A percentile compares a stretch with the other conserved stretches of the same genome.
Evolutionary conservation across 2,888 invertebrate genomes (phyloP).

Genomic region (Eumerus sabulonum): DNA sequence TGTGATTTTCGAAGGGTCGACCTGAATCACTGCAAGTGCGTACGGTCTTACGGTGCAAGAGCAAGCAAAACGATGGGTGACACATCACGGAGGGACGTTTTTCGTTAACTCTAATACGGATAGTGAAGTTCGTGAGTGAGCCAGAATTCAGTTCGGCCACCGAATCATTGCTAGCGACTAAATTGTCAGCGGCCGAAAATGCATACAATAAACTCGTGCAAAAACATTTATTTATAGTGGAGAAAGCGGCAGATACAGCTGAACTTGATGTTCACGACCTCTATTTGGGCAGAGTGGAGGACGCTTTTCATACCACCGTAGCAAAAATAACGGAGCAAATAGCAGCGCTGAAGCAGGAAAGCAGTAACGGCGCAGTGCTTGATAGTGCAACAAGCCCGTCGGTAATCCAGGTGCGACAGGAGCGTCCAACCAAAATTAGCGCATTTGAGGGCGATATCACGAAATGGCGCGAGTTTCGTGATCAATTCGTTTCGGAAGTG

Average conservation of each 20-base stretch:
- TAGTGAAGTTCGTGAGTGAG: neutral
- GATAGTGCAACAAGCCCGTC: neutral
- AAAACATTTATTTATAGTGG: conserved; percentile 19
- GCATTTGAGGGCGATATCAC: neutral
- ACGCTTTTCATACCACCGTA: neutral
- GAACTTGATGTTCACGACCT: conserved; percentile 5
- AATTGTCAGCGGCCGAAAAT: conserved; percentile 13
- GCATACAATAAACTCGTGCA: conserved; percentile 3
- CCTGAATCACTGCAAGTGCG: neutral
- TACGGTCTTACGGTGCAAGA: neutral
- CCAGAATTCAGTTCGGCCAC: conserved; percentile 4
- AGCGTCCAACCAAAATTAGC: conserved; percentile 2
- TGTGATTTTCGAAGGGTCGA: conserved; percentile 8
- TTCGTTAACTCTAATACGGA: neutral
- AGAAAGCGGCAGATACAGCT: conserved; percentile 5
- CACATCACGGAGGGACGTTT: neutral
- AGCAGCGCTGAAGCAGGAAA: neutral
- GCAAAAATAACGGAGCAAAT: conserved; percentile 6
- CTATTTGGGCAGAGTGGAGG: conserved; percentile 19
- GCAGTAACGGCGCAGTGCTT: no score
- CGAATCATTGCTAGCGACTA: conserved; percentile 5
- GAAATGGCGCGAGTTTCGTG: no score
- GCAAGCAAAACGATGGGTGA: neutral
- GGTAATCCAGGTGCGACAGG: neutral
- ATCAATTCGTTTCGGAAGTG: no score